These are phyloP conservation scores for Drosophila sechellia DNA, from an alignment of 1,140 invertebrate genomes.

Conservation along the genomic window DNA sequence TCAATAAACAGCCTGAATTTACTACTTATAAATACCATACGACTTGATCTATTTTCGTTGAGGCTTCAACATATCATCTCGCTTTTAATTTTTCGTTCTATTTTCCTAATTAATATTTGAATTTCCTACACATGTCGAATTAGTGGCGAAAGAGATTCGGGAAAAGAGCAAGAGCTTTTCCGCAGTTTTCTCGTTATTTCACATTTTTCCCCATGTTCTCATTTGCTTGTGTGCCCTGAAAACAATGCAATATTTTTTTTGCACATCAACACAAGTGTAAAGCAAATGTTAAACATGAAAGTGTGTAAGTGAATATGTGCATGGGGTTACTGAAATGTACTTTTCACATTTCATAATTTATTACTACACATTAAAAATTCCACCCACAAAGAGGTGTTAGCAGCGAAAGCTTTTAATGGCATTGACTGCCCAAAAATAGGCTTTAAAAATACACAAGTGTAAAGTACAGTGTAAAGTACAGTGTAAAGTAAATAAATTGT, in stretches of 20 bases:
- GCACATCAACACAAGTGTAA: constrained; percentile 9
- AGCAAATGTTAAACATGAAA: constrained; percentile 9
- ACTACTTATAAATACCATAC: constrained; percentile 54
- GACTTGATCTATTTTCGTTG: constrained; percentile 61
- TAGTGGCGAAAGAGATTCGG: background rate
- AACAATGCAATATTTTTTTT: constrained; percentile 27
- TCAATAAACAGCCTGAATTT: constrained; percentile 67
- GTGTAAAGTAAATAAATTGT: background rate
- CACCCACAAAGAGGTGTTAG: background rate
- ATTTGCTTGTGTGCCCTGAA: background rate
- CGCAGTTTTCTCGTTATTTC: constrained; percentile 14
- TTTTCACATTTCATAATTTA: constrained; percentile 6
- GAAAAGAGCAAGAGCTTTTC: constrained; percentile 11
- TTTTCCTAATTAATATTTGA: constrained; percentile 43
- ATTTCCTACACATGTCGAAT: constrained; percentile 47
- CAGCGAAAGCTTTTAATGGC: constrained; percentile 27
- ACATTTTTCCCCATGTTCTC: background rate
- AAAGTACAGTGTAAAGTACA: background rate
- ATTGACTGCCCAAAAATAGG: constrained; percentile 21
- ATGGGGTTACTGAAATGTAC: background rate
- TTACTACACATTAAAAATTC: background rate
- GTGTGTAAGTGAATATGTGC: background rate
- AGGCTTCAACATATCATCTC: constrained; percentile 43
- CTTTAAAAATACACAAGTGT: background rate
- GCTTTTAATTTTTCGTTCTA: constrained; percentile 11